These are phyloP conservation scores for Andrena flavipes DNA, from an alignment of 2,888 invertebrate genomes.

Conservation along the genomic window DNA sequence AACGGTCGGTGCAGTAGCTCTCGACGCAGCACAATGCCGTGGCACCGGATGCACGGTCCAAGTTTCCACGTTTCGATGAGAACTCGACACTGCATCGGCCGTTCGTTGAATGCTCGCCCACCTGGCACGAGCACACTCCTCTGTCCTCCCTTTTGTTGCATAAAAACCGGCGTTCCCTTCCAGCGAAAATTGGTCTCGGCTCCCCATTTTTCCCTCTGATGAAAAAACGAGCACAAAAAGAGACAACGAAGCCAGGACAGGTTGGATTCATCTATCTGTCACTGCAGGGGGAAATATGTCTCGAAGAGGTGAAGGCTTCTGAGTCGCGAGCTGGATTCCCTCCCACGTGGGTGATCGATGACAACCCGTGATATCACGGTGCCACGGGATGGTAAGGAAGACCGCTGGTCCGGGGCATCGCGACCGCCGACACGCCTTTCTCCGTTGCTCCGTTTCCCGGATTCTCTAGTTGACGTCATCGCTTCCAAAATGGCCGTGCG, in stretches of 20 bases:
- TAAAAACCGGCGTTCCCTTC: background rate
- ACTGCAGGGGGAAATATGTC: conserved; percentile 13
- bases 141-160: conserved; percentile 7
- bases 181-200: conserved; percentile 11
- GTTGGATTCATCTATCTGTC: too few species aligned
- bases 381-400: background rate
- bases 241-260: background rate
- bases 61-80: conserved; percentile 53
- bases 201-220: background rate
- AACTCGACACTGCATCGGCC: conserved; percentile 19
- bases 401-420: conserved; percentile 6
- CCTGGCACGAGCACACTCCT: background rate
- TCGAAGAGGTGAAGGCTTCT: background rate
- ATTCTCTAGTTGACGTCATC: conserved; percentile 58
- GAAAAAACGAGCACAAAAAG: background rate
- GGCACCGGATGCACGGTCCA: conserved; percentile 43
- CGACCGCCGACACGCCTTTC: conserved; percentile 42
- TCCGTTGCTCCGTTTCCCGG: conserved; percentile 41
- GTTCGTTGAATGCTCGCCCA: conserved; percentile 24
- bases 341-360: conserved; percentile 29
- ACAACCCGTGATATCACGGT: conserved; percentile 4
- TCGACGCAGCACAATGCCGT: conserved; percentile 48
- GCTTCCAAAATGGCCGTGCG: conserved; percentile 62
- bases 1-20: conserved; percentile 35
- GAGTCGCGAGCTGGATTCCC: background rate